These are phyloP conservation scores for Cololabis saira DNA, from an alignment of 2,113 vertebrate genomes.

Conservation along the genomic window DNA sequence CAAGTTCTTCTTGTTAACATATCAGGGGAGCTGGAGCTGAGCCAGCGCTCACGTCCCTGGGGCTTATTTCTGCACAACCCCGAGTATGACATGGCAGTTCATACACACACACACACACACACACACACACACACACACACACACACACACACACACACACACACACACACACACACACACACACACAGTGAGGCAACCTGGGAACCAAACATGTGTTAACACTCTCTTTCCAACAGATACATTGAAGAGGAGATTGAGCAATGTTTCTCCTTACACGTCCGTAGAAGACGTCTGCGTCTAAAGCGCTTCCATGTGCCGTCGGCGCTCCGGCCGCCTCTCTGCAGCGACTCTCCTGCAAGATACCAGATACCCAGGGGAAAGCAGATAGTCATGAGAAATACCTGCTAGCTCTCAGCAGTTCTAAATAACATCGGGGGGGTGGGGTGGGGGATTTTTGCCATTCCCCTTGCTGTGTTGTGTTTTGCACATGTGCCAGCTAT, in stretches of 20 bases:
- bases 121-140: conserved; percentile 24
- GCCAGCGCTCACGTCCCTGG: conserved; percentile 67
- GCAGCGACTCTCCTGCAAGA: conserved; percentile 60
- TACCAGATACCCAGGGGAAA: conserved; percentile 71
- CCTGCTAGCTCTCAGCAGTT: conserved; percentile 63
- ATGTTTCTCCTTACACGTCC: conserved; percentile 70
- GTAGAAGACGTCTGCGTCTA: conserved; percentile 51
- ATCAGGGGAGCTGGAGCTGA: conserved; percentile 69
- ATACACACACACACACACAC: conserved; percentile 24
- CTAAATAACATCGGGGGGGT: conserved; percentile 68
- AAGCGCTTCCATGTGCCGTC: conserved; percentile 75
- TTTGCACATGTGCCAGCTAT: conserved; percentile 56
- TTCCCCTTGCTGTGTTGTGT: conserved; percentile 48
- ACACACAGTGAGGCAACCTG: conserved; percentile 20
- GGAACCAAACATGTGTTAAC: conserved; percentile 74
- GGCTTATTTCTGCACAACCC: conserved; percentile 65
- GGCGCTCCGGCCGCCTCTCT: conserved; percentile 64
- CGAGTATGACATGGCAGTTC: conserved; percentile 58
- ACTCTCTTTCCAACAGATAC: conserved; percentile 71
- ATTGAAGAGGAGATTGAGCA: conserved; percentile 72
- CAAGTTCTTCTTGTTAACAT: conserved; percentile 84
- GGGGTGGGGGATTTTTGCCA: conserved; percentile 65
- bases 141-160: conserved; percentile 17
- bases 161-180: conserved; percentile 25
- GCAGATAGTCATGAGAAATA: conserved; percentile 80